A percentile compares a stretch with the other conserved stretches of the same genome.
Conservation (phyloP, 2,888 invertebrate genomes). For the Carpatolechia fugitivella region DNA sequence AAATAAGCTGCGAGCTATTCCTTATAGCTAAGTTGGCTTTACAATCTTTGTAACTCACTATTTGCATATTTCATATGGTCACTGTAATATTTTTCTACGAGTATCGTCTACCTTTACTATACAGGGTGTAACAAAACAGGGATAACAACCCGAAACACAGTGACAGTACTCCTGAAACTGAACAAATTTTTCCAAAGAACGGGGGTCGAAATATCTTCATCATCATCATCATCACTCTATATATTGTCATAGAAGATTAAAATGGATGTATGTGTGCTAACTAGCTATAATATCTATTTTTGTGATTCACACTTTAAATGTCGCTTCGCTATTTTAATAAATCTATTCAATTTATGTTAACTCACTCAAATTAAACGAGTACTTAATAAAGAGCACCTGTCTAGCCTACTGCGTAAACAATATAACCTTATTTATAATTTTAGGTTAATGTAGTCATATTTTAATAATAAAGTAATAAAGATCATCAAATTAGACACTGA, state of each 20-base stretch:
- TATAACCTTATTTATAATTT: neutral
- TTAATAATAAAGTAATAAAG: too few relatives aligned
- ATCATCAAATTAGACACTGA: too few relatives aligned
- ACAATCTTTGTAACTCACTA: conserved; percentile 8
- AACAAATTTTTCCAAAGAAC: too few relatives aligned
- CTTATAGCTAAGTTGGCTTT: conserved; percentile 6
- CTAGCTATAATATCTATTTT: neutral
- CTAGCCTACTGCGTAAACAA: neutral
- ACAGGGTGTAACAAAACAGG: too few relatives aligned
- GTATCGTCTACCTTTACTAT: neutral
- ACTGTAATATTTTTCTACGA: neutral
- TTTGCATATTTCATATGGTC: conserved; percentile 1
- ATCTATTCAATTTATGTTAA: neutral
- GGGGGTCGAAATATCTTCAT: too few relatives aligned
- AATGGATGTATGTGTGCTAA: neutral
- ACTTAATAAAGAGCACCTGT: neutral
- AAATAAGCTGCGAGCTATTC: conserved; percentile 5
- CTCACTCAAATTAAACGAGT: neutral
- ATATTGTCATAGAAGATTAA: too few relatives aligned
- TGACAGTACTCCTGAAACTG: too few relatives aligned
- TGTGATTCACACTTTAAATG: neutral
- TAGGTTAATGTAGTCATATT: neutral
- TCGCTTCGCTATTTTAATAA: neutral
- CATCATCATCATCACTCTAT: too few relatives aligned
- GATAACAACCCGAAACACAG: too few relatives aligned